Evolutionary conservation across 2,888 invertebrate species (phyloP).

Genomic region (Trimorus sp.): DNA sequence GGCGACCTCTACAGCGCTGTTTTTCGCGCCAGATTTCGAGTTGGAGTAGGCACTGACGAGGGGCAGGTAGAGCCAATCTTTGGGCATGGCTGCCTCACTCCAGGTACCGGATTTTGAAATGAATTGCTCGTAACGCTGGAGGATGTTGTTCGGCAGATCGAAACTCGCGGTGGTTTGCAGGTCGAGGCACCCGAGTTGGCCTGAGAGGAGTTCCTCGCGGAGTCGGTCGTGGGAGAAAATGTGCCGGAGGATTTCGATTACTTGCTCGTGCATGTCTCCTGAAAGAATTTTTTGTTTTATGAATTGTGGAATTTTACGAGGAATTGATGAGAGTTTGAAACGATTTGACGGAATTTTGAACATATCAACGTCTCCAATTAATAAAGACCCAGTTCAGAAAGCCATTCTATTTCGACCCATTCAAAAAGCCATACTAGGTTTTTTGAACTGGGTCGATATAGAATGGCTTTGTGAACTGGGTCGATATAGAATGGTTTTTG

Average conservation of each 20-base stretch:
- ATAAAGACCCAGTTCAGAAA: too few species aligned
- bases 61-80: conserved; percentile 91
- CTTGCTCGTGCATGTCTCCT: conserved; percentile 70
- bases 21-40: conserved; percentile 69
- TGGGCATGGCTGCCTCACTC: conserved; percentile 87
- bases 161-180: conserved; percentile 40
- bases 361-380: too few species aligned
- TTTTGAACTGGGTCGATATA: too few species aligned
- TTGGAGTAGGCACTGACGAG: conserved; percentile 84
- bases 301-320: too few species aligned
- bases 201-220: conserved; percentile 65
- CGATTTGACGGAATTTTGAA: too few species aligned
- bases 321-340: too few species aligned
- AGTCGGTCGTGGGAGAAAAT: conserved; percentile 74
- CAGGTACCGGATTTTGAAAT: conserved; percentile 77
- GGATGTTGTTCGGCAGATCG: conserved; percentile 68
- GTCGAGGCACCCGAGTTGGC: conserved; percentile 69
- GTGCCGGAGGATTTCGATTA: conserved; percentile 71
- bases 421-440: too few species aligned
- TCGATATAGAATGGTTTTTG: too few species aligned
- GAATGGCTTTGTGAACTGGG: too few species aligned
- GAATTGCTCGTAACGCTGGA: conserved; percentile 72
- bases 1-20: conserved; percentile 62
- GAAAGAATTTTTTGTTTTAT: neutral
- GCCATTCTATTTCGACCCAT: too few species aligned